Percentiles rank a stretch among this genome's conserved stretches.
Conservation (phyloP, 2,888 invertebrate species). For the Melolontha melolontha region DNA sequence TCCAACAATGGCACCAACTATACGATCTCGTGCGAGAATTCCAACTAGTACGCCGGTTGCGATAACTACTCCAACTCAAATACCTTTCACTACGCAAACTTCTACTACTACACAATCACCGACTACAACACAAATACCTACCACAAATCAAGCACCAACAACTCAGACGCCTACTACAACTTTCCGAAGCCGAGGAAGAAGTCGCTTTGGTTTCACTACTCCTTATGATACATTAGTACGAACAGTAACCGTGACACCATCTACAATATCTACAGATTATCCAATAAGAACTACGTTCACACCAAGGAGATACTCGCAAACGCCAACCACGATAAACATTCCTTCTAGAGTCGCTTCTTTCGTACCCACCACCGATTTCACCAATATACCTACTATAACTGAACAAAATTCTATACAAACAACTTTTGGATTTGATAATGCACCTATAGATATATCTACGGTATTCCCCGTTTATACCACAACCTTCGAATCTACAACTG, state of each 20-base stretch:
- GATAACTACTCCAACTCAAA: slow-evolving; percentile 46
- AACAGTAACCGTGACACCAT: slow-evolving; percentile 39
- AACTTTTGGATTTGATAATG: not conserved
- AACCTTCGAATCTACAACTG: slow-evolving; percentile 38
- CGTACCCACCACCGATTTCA: slow-evolving; percentile 64
- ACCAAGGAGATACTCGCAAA: slow-evolving; percentile 59
- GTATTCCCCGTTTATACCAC: slow-evolving; percentile 42
- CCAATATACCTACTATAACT: slow-evolving; percentile 33
- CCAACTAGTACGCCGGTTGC: slow-evolving; percentile 41
- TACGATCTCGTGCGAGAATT: slow-evolving; percentile 42
- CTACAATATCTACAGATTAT: slow-evolving; percentile 31
- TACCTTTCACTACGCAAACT: slow-evolving; percentile 46
- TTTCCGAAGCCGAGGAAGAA: slow-evolving; percentile 41
- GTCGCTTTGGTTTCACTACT: slow-evolving; percentile 28
- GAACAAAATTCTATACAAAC: slow-evolving; percentile 19
- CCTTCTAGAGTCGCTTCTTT: slow-evolving; percentile 64
- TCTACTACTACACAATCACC: slow-evolving; percentile 42
- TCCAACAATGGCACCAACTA: slow-evolving; percentile 48
- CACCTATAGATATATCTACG: slow-evolving; percentile 19
- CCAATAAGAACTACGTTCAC: slow-evolving; percentile 55
- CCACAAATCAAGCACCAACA: not conserved
- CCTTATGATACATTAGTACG: slow-evolving; percentile 20
- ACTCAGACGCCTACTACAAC: slow-evolving; percentile 42
- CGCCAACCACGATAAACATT: slow-evolving; percentile 57
- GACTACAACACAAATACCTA: slow-evolving; percentile 26